These are phyloP conservation scores for Papilio gigon DNA, from an alignment of 2,888 invertebrate species.

Conservation along the genomic window DNA sequence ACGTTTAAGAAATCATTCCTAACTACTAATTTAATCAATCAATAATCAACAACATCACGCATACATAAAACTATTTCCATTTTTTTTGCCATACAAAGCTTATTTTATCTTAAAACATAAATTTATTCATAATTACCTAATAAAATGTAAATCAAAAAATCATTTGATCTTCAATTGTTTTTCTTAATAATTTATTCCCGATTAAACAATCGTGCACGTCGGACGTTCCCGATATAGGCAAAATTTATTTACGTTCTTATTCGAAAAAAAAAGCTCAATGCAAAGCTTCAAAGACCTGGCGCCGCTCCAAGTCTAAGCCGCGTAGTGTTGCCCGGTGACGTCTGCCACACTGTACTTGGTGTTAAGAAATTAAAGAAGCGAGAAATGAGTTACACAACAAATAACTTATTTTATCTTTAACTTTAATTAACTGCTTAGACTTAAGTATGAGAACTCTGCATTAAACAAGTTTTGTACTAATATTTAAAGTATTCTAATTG, in stretches of 20 bases:
- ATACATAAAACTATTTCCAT: no score
- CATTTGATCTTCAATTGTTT: background rate
- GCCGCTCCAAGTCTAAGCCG: conserved; percentile 12
- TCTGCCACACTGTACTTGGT: conserved; percentile 13
- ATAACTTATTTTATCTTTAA: background rate
- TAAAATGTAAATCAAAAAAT: no score
- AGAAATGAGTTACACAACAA: background rate
- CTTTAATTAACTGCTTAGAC: background rate
- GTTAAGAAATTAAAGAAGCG: conserved; percentile 12
- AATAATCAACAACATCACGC: no score
- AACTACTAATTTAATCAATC: no score
- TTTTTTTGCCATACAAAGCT: no score
- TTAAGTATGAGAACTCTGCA: background rate
- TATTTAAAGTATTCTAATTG: no score
- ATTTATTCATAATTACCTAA: no score
- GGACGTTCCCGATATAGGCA: background rate
- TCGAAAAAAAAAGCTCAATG: conserved; percentile 4
- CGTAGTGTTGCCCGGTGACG: conserved; percentile 20
- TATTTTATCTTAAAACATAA: no score
- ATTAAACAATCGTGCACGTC: background rate
- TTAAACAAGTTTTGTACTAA: no score
- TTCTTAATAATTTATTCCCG: background rate
- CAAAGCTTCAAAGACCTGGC: conserved; percentile 28
- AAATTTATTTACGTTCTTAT: conserved; percentile 18
- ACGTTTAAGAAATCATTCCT: background rate